Base-by-base conservation (phyloP, 2,113 vertebrate species). In the Malaclemys terrapin region DNA sequence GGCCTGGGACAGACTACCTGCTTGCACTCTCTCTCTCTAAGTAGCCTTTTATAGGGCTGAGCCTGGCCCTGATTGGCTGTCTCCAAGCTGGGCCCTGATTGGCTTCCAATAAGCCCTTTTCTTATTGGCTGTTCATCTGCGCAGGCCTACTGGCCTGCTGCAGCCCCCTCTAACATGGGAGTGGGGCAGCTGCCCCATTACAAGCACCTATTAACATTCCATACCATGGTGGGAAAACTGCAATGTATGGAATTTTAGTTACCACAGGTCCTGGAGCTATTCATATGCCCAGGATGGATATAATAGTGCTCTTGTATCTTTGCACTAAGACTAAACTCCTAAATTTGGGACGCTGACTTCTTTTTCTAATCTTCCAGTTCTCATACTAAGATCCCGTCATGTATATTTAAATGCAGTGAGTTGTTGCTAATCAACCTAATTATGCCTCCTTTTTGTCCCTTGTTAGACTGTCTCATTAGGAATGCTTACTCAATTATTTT, bases 221-320 rank as follows among this genome's bases (percentile, higher is more conserved):
- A 42, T 14, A 47, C 38, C 42, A 62, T 86, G 5, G 11, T 79
- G 45, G 42, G 2, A 13, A 1, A 79, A 80, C 50, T 35, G 3
- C 29, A 22, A 1, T 52, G 11, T 25, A 47, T 80, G 79, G 29
- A 50, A 2, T 93, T 95, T 89, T 84, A 45, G 2, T 82, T 50
- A 0, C 22, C 13, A 35, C 16, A 82, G 79, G 0, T 52, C 57
- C 82, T 42, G 20, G n/a, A 38, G n/a, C 7, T 65, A 38, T 87
- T 49, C 57, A 35, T 31, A 12, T 59, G 5, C 38, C 57, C 2
- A 1, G 52, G 1, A 4, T 75, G 62, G 0, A 1, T 12, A 1
- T 87, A 62, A 16, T 25, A 50, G 42, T 82, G 54, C 14, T 4
- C 9, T 56, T 25, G 84, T 93, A 47, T 31, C 35, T 69, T 14